These are phyloP conservation scores for Ianthella basta DNA, from an alignment of 37 sponge, comb jelly and placozoan species.

Conservation along the genomic window DNA sequence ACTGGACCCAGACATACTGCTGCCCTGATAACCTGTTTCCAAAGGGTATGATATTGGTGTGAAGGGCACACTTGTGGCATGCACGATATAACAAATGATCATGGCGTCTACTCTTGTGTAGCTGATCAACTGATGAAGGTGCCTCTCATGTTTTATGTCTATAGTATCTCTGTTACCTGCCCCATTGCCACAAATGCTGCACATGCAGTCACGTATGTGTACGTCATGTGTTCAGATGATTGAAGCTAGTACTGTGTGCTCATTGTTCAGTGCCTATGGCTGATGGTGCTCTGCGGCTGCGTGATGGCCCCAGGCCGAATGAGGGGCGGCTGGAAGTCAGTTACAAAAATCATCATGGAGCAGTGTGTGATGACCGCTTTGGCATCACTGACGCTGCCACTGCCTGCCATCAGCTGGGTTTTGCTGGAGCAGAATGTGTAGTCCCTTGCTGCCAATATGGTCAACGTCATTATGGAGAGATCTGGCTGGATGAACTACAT, in stretches of 20 bases:
- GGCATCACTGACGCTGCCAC: not conserved
- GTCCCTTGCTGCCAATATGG: not conserved
- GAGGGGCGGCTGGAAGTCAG: not conserved
- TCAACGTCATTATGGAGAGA: not conserved
- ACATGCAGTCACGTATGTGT: too few relatives aligned
- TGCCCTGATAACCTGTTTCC: not conserved
- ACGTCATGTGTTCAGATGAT: too few relatives aligned
- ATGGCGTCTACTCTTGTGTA: not conserved
- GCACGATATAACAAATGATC: too few relatives aligned
- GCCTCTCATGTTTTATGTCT: too few relatives aligned
- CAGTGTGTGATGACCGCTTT: slow-evolving; percentile 17
- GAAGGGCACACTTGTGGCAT: too few relatives aligned
- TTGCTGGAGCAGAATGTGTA: not conserved
- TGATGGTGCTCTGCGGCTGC: not conserved
- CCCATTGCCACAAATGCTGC: too few relatives aligned
- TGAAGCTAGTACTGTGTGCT: too few relatives aligned
- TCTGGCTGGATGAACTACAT: slow-evolving; percentile 5
- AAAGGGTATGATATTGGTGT: not conserved
- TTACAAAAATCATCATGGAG: slow-evolving; percentile 1
- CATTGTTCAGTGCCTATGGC: too few relatives aligned
- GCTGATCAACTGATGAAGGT: too few relatives aligned
- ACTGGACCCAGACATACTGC: slow-evolving; percentile 13
- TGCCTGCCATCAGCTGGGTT: slow-evolving; percentile 22
- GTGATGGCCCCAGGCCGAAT: not conserved
- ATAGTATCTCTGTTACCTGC: too few relatives aligned